Percentiles rank a stretch among this genome's conserved stretches.
Conservation (phyloP, 2,797 vertebrate species). For the Parotocinclus haroldoi region DNA sequence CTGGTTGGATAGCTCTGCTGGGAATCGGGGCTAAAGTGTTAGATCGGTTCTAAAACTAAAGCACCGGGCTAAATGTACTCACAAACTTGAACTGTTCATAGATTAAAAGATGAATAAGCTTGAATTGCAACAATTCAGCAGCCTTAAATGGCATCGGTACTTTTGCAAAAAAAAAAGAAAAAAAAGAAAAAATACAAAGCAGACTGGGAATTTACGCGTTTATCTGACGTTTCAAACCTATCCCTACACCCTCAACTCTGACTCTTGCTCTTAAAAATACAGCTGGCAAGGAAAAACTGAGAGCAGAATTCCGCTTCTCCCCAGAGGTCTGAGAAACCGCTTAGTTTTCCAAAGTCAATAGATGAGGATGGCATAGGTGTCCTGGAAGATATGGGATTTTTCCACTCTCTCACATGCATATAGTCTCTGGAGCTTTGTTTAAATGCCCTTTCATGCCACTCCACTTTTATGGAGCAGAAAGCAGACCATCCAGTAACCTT, state of each 20-base stretch:
- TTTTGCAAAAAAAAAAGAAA: neutral
- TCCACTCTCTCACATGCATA: slow-evolving; percentile 45
- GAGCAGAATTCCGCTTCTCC: slow-evolving; percentile 53
- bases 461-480: slow-evolving; percentile 17
- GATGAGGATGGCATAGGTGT: slow-evolving; percentile 49
- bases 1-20: no score
- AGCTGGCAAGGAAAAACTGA: slow-evolving; percentile 52
- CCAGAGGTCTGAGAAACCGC: slow-evolving; percentile 49
- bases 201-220: no score
- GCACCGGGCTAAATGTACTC: no score
- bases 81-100: no score
- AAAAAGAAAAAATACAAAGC: slow-evolving; percentile 4
- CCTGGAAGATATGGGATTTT: slow-evolving; percentile 57
- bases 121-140: no score
- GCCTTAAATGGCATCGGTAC: no score
- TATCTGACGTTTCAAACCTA: slow-evolving; percentile 15
- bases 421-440: slow-evolving; percentile 26
- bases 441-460: slow-evolving; percentile 24
- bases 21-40: no score
- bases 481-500: slow-evolving; percentile 9
- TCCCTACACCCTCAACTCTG: slow-evolving; percentile 24
- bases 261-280: slow-evolving; percentile 50
- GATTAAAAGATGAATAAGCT: no score
- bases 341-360: slow-evolving; percentile 43
- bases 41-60: no score